Base-by-base conservation (phyloP, 2,888 invertebrate genomes). In the Plutella xylostella region DNA sequence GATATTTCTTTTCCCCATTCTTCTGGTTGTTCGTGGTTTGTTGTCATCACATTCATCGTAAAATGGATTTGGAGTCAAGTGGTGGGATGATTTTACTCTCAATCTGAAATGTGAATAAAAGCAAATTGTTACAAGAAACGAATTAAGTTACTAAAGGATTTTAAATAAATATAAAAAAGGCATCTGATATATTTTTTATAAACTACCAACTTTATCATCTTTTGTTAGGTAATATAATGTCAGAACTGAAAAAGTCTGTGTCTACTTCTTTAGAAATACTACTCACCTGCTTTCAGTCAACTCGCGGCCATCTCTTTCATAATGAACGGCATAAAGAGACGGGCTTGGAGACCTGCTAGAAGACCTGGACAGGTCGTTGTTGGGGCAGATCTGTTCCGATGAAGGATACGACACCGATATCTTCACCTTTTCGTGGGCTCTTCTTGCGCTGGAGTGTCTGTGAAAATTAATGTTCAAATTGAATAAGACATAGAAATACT, bases 1-100 rank as follows among this genome's bases (percentile, higher is more conserved):
- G 50, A 96, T 93, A 68, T 96, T 96, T 48, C 95, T 86, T 61
- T 93, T 92, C 21, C 94, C 94, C 92, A 95, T 93, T 56, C 90
- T 87, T 54, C 89, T 85, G 12, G 86, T 86, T 0, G 87, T 70
- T 19, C 87, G 65, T 0, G 83, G 82, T 44, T 82, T 83, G 51
- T 80, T 83, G 50, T 49, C 83, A 48, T 80, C 80, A 22, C 68
- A 72, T 31, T 84, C 84, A 40, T 73, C 87, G 54, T 70, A 86
- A 54, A 80, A 50, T 1, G 72, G 84, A 45, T 66, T 82, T 47
- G 76, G 88, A 34, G 85, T 76, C 49, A 85, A 70, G 20, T 74
- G 75, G 42, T 76, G 78, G 0, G 71, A 60, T 0, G 72, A 3
- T 12, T n/a, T 7, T 11, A 38, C 38, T 20, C 38, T 38, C 7